Conservation (phyloP, 2,888 invertebrate genomes). For the Sminthurides aquaticus region DNA sequence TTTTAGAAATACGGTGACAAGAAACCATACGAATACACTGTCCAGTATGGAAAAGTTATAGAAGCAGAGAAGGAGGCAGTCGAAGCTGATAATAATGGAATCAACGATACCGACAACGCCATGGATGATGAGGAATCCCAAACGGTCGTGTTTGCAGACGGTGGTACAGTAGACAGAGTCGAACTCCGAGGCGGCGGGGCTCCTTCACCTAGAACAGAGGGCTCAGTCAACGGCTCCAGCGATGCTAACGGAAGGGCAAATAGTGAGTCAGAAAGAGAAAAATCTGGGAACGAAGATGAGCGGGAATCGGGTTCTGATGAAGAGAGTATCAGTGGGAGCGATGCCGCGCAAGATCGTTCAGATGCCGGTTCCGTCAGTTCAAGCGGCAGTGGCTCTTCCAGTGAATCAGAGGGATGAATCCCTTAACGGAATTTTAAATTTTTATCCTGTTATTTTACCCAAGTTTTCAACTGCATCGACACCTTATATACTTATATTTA, state of each 20-base stretch:
- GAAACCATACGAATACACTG: background rate
- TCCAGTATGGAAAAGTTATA: background rate
- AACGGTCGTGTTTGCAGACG: background rate
- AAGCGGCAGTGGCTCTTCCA: background rate
- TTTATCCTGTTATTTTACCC: too few species aligned
- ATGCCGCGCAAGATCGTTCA: background rate
- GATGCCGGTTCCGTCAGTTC: background rate
- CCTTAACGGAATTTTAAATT: too few species aligned
- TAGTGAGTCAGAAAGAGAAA: background rate
- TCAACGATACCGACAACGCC: background rate
- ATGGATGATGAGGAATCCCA: background rate
- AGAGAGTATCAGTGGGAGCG: background rate
- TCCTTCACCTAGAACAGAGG: too few species aligned
- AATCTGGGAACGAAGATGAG: background rate
- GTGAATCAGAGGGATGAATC: background rate
- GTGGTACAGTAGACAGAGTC: too few species aligned
- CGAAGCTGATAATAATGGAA: background rate
- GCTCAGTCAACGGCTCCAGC: background rate
- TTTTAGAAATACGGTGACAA: background rate
- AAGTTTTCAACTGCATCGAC: too few species aligned
- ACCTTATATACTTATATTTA: too few species aligned
- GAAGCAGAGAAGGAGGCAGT: background rate
- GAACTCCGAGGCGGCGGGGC: background rate
- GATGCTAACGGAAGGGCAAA: background rate
- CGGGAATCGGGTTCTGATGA: background rate